Evolutionary conservation across 2,888 invertebrate species (phyloP).

Genomic region (Tenthredo mesomela): DNA sequence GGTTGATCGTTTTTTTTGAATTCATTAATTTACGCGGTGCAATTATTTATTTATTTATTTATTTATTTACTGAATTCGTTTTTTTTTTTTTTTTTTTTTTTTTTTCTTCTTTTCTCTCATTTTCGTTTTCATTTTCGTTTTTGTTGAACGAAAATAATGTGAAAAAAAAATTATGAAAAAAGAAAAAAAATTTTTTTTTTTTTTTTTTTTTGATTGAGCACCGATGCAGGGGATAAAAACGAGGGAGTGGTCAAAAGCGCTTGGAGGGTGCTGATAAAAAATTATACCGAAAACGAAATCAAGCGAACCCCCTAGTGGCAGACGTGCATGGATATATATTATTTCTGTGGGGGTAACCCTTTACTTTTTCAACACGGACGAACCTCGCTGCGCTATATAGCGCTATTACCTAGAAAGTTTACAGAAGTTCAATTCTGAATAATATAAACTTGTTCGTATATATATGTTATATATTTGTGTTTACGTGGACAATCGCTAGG

Average conservation of each 20-base stretch:
- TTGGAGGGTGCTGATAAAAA: conserved; percentile 72
- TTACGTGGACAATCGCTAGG: conserved; percentile 32
- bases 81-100: neutral
- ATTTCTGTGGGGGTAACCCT: conserved; percentile 63
- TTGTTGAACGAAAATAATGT: neutral
- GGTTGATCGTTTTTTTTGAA: neutral
- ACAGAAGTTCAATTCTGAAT: conserved; percentile 41
- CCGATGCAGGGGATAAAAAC: conserved; percentile 17
- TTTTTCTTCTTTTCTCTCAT: neutral
- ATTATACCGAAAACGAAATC: conserved; percentile 71
- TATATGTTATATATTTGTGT: neutral
- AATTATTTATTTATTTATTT: neutral
- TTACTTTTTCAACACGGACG: conserved; percentile 30
- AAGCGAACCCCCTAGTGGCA: conserved; percentile 37
- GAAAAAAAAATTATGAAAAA: neutral
- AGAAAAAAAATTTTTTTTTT: neutral
- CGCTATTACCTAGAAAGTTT: conserved; percentile 21
- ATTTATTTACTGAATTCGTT: neutral
- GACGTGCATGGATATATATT: conserved; percentile 66
- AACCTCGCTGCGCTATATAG: neutral
- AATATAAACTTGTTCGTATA: conserved; percentile 10
- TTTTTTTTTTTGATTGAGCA: conserved; percentile 38
- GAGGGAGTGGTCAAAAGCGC: conserved; percentile 71
- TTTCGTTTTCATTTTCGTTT: neutral
- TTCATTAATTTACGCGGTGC: neutral